Conservation (phyloP, 2,797 vertebrate species). For the Myripristis jacobus region DNA sequence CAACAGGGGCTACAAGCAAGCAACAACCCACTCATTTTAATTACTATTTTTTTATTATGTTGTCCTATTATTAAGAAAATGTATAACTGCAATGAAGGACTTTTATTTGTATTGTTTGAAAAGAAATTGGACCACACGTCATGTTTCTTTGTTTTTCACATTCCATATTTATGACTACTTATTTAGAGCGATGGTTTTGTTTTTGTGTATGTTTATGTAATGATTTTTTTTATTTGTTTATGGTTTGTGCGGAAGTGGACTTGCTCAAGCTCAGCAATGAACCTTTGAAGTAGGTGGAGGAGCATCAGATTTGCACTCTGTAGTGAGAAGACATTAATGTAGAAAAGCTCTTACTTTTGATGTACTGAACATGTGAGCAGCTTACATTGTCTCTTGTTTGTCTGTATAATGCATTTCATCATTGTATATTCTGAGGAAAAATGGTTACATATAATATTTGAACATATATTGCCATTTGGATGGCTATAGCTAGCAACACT, state of each 20-base stretch:
- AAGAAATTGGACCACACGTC: slow-evolving; percentile 86
- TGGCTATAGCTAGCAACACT: slow-evolving; percentile 95
- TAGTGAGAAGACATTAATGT: slow-evolving; percentile 94
- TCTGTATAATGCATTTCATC: slow-evolving; percentile 95
- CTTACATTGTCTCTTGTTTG: slow-evolving; percentile 94
- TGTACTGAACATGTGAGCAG: slow-evolving; percentile 93
- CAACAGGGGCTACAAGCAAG: slow-evolving; percentile 88
- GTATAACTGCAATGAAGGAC: slow-evolving; percentile 92
- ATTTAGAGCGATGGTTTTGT: slow-evolving; percentile 59
- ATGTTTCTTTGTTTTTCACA: slow-evolving; percentile 89
- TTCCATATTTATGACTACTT: slow-evolving; percentile 93
- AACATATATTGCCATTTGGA: slow-evolving; percentile 90
- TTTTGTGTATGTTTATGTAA: slow-evolving; percentile 57
- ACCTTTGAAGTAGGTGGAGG: slow-evolving; percentile 90
- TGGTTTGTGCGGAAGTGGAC: slow-evolving; percentile 90
- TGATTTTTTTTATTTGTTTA: slow-evolving; percentile 83
- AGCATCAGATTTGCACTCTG: slow-evolving; percentile 98
- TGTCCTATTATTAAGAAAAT: slow-evolving; percentile 63
- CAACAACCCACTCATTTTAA: slow-evolving; percentile 81
- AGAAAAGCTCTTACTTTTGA: slow-evolving; percentile 91
- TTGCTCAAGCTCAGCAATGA: slow-evolving; percentile 83
- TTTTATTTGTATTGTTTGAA: slow-evolving; percentile 90
- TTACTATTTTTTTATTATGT: slow-evolving; percentile 71
- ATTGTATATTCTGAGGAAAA: slow-evolving; percentile 93
- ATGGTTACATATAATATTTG: slow-evolving; percentile 89